Base-by-base conservation (phyloP, 2,888 invertebrate species). In the Drosophila nr. fundita region DNA sequence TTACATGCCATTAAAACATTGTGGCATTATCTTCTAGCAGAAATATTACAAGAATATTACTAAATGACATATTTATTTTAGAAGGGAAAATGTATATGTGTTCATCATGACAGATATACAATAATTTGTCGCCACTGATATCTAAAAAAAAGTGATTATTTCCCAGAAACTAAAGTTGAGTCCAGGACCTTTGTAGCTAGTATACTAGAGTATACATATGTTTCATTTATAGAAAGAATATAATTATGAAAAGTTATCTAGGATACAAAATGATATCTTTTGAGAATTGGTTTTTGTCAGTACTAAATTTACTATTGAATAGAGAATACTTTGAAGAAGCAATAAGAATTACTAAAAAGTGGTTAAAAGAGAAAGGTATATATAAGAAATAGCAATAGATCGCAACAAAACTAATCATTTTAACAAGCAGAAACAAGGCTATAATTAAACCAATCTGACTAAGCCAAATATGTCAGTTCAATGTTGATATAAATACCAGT, bases 21-120 rank as follows among this genome's bases (percentile, higher is more conserved):
- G 59, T 72, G 34, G n/a, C 48, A 70, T 61, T 69, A 52, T 40
- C 38, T 34, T 52, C 55, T n/a, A 34, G 18, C 29, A 29, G n/a
- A 30, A 1, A 18, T 8, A 15, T 21, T 11, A 11, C 21, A 2
- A 21, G 0, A 50, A 50, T 4, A 27, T 27, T 5, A 27, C 18
- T 5, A 21, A 42, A 42, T 42, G 21, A 10, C 1, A 21, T 21
- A 21, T 21, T 10, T 1, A 21, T 45, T 15, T 45, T 2, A 24
- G 4, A 38, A 18, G 38, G 38, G 8, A 18, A 18, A 18, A 38
- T 6, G 13, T 34, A 21, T 42, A 21, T 21, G 2, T 2, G 1
- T 18, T n/a, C n/a, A 6, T n/a, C 11, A 18, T 50, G 29, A 50
- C 8, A 42, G 27, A 8, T 48, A 8, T 15, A 7, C 24, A 7